These are phyloP conservation scores for Esox masquinongy DNA, from an alignment of 2,797 vertebrate species.

Conservation along the genomic window DNA sequence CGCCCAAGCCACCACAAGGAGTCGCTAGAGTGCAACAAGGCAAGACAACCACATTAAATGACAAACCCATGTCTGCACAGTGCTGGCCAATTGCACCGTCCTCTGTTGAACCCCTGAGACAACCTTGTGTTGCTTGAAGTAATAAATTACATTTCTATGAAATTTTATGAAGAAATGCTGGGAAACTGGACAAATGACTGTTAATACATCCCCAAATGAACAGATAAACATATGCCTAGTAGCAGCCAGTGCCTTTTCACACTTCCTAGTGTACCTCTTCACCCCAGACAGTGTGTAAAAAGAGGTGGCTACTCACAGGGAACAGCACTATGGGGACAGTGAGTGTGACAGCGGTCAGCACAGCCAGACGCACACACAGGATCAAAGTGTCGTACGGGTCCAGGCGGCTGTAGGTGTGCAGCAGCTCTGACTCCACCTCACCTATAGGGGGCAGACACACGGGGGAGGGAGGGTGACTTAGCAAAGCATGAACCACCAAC, in stretches of 20 bases:
- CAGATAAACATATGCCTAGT: not conserved
- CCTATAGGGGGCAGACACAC: slow-evolving; percentile 67
- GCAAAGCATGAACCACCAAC: not conserved
- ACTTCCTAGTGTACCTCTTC: not conserved
- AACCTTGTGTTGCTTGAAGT: no score
- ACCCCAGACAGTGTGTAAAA: not conserved
- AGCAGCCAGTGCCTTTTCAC: not conserved
- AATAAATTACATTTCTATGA: no score
- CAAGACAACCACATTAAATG: no score
- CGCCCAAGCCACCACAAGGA: no score
- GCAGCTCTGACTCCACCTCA: slow-evolving; percentile 89
- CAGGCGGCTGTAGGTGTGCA: slow-evolving; percentile 93
- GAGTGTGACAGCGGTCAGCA: slow-evolving; percentile 93
- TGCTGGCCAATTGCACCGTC: no score
- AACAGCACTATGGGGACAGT: slow-evolving; percentile 97
- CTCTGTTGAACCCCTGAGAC: no score
- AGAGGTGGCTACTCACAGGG: slow-evolving; percentile 79
- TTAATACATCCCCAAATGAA: not conserved
- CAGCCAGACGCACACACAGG: slow-evolving; percentile 92
- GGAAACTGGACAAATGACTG: no score
- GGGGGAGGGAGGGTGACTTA: not conserved
- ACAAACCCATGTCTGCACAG: no score
- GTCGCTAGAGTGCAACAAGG: no score
- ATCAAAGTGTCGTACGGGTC: slow-evolving; percentile 89
- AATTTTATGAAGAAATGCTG: no score